A percentile compares a stretch with the other conserved stretches of the same genome.
Conservation (phyloP, 1,140 invertebrate species). For the Caenorhabditis elegans region DNA sequence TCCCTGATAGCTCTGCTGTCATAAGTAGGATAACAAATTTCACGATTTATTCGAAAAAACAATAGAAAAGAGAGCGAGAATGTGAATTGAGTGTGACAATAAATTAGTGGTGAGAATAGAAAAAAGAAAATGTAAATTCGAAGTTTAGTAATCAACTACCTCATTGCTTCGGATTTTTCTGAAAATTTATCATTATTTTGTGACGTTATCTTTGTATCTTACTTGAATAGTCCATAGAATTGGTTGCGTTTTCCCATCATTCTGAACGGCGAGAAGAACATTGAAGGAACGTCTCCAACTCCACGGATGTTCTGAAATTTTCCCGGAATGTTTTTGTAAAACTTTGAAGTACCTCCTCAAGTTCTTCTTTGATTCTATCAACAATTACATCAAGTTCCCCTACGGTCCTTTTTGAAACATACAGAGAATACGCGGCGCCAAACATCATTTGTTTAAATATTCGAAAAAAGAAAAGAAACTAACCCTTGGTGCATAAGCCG, state of each 20-base stretch:
- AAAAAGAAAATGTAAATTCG: background rate
- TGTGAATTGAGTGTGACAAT: background rate
- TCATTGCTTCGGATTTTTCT: conserved; percentile 23
- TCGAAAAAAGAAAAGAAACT: background rate
- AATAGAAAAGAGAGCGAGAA: background rate
- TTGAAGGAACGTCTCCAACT: conserved; percentile 24
- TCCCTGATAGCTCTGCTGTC: too few species aligned
- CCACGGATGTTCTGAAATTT: conserved; percentile 27
- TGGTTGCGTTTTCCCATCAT: conserved; percentile 35
- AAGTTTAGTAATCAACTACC: background rate
- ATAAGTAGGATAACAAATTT: background rate
- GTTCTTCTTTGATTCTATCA: too few species aligned
- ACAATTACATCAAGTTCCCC: too few species aligned
- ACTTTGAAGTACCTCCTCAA: too few species aligned
- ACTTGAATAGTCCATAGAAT: conserved; percentile 38
- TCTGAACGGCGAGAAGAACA: conserved; percentile 38
- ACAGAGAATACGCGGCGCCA: too few species aligned
- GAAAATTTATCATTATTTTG: background rate
- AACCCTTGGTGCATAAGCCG: conserved; percentile 13
- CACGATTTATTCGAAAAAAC: background rate
- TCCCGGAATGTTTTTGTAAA: too few species aligned
- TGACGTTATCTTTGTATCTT: background rate
- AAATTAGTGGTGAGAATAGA: background rate
- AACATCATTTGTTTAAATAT: background rate
- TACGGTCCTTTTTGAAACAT: too few species aligned